Evolutionary conservation across 2,113 vertebrate genomes (phyloP), one percentile per base, ranked within the genome.

Genomic region (Equus quagga): DNA sequence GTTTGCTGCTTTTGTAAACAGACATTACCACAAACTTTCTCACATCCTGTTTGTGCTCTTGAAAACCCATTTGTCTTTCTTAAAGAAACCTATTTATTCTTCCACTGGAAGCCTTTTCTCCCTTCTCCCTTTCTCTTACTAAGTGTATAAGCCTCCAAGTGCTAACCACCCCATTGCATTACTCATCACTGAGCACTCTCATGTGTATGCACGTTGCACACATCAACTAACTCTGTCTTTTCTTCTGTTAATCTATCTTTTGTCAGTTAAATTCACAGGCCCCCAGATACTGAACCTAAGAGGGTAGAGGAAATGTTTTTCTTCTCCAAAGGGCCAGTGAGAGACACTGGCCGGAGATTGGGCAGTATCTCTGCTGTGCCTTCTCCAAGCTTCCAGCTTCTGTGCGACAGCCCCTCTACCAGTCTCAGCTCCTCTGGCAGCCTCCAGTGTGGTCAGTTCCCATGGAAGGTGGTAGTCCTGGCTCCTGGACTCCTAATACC

Each of bases 381-480:
- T 67, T 26, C 41, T 23, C 54, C 5, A 11, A 18, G 44, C 6
- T 18, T 62, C 54, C 44, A 73, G 44, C 76, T 54, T 64, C 62
- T 49, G 64, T 4, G 21, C 33, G 15, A 26, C 9, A 70, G 13
- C 26, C 23, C 46, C n/a, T 64, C 51, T 19, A 7, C 2, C 2
- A 5, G 49, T n/a, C 83, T n/a, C 83, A 8, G 9, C 49, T 65
- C 70, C 49, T 67, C 49, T 36, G 28, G 51, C 46, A 54, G n/a
- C 58, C 54, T 44, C 58, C 54, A 60, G 5, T 36, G 23, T 28
- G 49, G 6, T 15, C 19, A 2, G 24, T 36, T 49, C 3, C 24
- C 18, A 41, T 7, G 0, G 1, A 1, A 3, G 17, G 18, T 24
- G 44, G 31, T n/a, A 36, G 24, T 23, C 21, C 78, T 75, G 67